Percentiles rank a stretch among this genome's conserved stretches.
Evolutionary conservation across 23 tunicate genomes (phyloP).

Genomic region (Diplosoma virens): DNA sequence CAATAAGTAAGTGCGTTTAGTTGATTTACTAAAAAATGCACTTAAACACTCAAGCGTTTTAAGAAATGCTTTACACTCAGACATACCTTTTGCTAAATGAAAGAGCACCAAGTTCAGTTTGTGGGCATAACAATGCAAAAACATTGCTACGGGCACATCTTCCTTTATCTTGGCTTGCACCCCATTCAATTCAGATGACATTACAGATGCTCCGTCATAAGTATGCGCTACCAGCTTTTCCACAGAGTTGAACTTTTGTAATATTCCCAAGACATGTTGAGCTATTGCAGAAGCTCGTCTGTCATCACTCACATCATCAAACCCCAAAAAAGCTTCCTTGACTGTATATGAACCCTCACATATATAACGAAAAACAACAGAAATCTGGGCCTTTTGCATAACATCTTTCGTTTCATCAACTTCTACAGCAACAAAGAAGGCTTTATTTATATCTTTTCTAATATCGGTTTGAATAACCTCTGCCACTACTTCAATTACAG

Average conservation of each 20-base stretch:
- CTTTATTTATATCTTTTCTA: too few relatives aligned
- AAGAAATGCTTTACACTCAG: too few relatives aligned
- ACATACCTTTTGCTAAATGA: too few relatives aligned
- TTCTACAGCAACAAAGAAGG: slow-evolving; percentile 7
- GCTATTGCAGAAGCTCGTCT: too few relatives aligned
- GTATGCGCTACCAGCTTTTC: not conserved
- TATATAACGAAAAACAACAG: not conserved
- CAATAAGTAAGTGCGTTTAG: slow-evolving; percentile 4
- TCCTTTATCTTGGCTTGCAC: too few relatives aligned
- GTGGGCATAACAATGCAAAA: too few relatives aligned
- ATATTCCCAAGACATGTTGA: not conserved
- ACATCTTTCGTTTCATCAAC: slow-evolving; percentile 4
- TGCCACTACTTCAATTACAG: not conserved
- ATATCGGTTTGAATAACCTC: too few relatives aligned
- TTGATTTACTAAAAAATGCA: slow-evolving; percentile 15
- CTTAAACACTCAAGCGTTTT: not conserved
- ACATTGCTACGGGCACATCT: too few relatives aligned
- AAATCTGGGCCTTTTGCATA: slow-evolving; percentile 8
- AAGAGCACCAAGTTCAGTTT: too few relatives aligned
- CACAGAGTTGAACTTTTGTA: slow-evolving; percentile 5
- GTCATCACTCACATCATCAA: too few relatives aligned
- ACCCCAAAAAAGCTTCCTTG: not conserved
- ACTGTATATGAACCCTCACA: slow-evolving; percentile 1
- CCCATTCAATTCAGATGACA: not conserved
- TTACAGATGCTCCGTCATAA: not conserved